phyloP scores from a whole-genome alignment of 2,113 vertebrate genomes.

The Galbula dea region DNA sequence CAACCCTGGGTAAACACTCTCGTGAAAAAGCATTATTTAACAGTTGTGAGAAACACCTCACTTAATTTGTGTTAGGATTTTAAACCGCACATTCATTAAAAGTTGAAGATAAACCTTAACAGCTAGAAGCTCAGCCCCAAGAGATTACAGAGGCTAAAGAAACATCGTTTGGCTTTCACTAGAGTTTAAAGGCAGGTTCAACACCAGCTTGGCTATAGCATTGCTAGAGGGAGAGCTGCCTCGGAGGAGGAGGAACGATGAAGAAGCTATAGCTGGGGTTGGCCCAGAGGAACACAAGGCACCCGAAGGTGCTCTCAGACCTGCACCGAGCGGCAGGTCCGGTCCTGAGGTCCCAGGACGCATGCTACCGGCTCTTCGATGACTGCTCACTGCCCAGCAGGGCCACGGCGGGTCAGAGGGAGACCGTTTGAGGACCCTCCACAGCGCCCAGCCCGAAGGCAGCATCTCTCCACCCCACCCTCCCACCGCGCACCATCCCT shows the following conservation, averaged over 20 bases:
- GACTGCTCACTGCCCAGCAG: background rate
- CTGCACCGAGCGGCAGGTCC: background rate
- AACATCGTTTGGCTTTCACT: background rate
- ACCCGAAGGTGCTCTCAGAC: background rate
- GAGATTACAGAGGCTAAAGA: background rate
- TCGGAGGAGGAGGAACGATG: background rate
- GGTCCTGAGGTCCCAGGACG: background rate
- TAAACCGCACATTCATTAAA: background rate
- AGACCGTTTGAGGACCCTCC: background rate
- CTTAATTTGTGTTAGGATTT: background rate
- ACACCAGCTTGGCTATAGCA: accelerated
- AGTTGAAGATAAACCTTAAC: background rate
- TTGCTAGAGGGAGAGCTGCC: background rate
- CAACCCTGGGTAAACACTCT: background rate
- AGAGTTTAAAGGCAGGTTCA: background rate
- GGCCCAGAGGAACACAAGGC: no score
- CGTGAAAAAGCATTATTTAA: background rate
- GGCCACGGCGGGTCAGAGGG: no score
- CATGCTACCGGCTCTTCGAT: accelerated
- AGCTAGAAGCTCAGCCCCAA: background rate
- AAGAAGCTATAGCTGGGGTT: background rate
- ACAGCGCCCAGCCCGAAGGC: background rate
- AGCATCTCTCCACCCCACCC: background rate
- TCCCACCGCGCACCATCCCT: background rate
- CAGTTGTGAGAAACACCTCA: background rate